Evolutionary conservation across 1,140 invertebrate species (phyloP), one percentile per base, ranked within the genome.

Genomic region (Steinernema khuongi): DNA sequence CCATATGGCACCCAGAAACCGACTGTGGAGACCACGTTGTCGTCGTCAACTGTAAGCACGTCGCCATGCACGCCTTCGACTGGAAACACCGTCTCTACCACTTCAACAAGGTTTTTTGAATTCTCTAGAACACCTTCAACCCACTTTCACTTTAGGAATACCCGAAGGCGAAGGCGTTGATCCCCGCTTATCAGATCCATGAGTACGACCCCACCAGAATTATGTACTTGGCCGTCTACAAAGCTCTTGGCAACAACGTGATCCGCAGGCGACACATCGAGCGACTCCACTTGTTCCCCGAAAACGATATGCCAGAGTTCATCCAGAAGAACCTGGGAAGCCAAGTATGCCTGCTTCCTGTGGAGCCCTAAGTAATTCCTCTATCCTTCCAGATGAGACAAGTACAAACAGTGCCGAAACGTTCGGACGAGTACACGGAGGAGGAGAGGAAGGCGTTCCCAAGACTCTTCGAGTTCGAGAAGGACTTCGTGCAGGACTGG

Each of bases 21-120:
- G 83, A 84, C 71, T 85, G 84, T 71, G 83, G 82, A 1, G 83
- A 84, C 68, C 75, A 84, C 74, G 84, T 85, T 2, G 82, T 85
- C 4, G 79, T 84, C 14, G 60, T 80, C n/a, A 84, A 84, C 67
- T 84, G 82, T 60, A 66, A 77, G 31, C 74, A 85, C 44, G 79
- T 83, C 31, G 83, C 81, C 28, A 85, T 84, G 83, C 77, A 82
- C 32, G 83, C 50, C 22, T 84, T 84, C 72, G 81, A 84, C 67
- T 84, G 83, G 83, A 85, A 85, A 67, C 83, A 83, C 70, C 75
- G 71, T n/a, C 31, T 71, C 7, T 85, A 75, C 70, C 75, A 77
- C 31, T 84, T 84, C 69, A 72, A 84, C 70, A 79, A 74, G 76
- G 82, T 82, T 17, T 60, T 50, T 33, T 66, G 67, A 44, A 1